Conservation (phyloP, 2,888 invertebrate genomes). For the Tricholauxania praeusta region DNA sequence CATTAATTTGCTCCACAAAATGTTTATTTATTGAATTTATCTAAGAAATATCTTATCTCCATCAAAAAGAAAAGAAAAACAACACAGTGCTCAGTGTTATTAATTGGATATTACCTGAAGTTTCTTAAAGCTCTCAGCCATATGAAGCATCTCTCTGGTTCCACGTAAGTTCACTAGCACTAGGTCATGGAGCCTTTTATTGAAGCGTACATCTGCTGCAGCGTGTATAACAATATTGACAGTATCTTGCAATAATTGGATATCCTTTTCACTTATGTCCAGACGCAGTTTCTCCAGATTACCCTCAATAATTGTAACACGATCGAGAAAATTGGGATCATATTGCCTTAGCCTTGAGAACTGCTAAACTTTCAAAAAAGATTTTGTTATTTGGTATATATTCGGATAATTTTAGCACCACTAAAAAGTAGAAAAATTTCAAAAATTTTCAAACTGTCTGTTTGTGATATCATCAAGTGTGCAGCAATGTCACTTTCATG, state of each 20-base stretch:
- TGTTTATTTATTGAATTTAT: too few relatives aligned
- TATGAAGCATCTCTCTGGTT: constrained; percentile 50
- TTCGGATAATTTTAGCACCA: constrained; percentile 12
- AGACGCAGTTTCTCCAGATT: constrained; percentile 47
- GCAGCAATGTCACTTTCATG: too few relatives aligned
- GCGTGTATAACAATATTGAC: constrained; percentile 54
- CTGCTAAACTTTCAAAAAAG: constrained; percentile 35
- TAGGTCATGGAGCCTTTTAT: constrained; percentile 48
- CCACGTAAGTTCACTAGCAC: constrained; percentile 52
- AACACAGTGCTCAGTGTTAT: too few relatives aligned
- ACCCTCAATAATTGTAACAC: constrained; percentile 52
- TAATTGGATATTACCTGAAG: constrained; percentile 41
- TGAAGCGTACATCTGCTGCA: constrained; percentile 55
- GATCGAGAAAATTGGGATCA: constrained; percentile 46
- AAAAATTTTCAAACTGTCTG: too few relatives aligned
- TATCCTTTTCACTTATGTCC: constrained; percentile 47
- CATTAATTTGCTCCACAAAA: too few relatives aligned
- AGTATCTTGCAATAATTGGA: constrained; percentile 46
- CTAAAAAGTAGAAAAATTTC: too few relatives aligned
- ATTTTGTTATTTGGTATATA: background rate
- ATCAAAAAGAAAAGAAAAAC: too few relatives aligned
- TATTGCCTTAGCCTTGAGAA: constrained; percentile 41
- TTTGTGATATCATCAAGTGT: too few relatives aligned
- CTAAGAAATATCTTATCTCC: too few relatives aligned
- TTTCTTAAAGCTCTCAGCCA: constrained; percentile 48